These are phyloP conservation scores for Myrmecophaga tridactyla DNA, from an alignment of 2,113 vertebrate genomes.

Conservation along the genomic window DNA sequence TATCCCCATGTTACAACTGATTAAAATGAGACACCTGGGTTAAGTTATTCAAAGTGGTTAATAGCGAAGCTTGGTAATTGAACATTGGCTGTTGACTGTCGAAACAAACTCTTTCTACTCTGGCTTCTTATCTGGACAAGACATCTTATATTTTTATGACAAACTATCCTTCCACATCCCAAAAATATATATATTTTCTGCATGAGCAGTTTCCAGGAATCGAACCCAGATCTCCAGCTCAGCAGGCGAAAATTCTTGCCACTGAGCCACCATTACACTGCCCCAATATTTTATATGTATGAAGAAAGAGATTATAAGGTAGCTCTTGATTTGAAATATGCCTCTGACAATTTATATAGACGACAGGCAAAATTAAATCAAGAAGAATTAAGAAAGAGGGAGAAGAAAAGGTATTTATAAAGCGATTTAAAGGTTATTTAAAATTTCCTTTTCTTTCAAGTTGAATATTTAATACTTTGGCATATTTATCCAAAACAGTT, in stretches of 20 bases:
- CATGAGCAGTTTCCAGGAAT: no score
- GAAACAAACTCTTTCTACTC: neutral
- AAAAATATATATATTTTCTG: no score
- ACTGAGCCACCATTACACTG: no score
- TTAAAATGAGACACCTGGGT: neutral
- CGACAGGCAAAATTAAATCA: neutral
- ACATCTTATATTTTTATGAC: neutral
- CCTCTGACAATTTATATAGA: neutral
- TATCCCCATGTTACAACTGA: neutral
- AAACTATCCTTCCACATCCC: neutral
- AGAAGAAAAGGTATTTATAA: neutral
- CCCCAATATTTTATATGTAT: neutral
- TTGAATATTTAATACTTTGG: neutral
- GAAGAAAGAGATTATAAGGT: neutral
- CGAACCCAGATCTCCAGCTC: no score
- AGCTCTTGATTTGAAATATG: conserved; percentile 18
- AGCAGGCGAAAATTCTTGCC: no score
- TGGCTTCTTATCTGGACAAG: neutral
- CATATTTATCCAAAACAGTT: neutral
- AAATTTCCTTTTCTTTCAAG: conserved; percentile 12
- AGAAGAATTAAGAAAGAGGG: neutral
- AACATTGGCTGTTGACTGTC: neutral
- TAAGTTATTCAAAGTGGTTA: neutral
- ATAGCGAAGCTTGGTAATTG: neutral
- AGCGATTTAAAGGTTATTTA: neutral